phyloP scores from a whole-genome alignment of 1,140 invertebrate species.

The Diplogasteroides magnus region DNA sequence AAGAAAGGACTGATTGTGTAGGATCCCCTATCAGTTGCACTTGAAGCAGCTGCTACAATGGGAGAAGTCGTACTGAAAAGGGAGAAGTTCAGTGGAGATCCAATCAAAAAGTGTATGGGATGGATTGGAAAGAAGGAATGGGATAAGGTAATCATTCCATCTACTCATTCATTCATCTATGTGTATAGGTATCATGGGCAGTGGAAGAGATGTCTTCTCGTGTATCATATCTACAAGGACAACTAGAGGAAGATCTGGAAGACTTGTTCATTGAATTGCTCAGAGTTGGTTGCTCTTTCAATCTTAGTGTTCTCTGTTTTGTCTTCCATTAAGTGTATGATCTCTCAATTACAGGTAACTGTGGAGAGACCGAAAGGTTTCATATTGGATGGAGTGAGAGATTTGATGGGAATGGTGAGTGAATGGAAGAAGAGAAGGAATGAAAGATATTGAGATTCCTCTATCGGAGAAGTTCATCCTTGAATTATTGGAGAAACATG shows the following conservation, averaged over 20 bases:
- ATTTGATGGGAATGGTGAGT: constrained; percentile 3
- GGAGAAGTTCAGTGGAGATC: constrained; percentile 19
- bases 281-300: too few species aligned
- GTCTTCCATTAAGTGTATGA: too few species aligned
- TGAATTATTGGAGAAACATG: constrained; percentile 1
- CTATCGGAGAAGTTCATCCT: neutral
- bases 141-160: constrained; percentile 25
- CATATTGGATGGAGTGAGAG: neutral
- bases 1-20: neutral
- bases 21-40: neutral
- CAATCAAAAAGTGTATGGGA: constrained; percentile 15
- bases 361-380: neutral
- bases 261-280: constrained; percentile 13
- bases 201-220: constrained; percentile 18
- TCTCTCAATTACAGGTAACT: too few species aligned
- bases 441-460: too few species aligned
- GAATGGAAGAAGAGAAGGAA: too few species aligned
- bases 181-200: constrained; percentile 22
- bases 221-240: constrained; percentile 4
- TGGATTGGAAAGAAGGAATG: constrained; percentile 14
- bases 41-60: neutral
- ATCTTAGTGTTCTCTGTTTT: too few species aligned
- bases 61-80: constrained; percentile 1
- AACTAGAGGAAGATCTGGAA: constrained; percentile 24
- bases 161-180: too few species aligned